phyloP scores from a whole-genome alignment of 2,888 invertebrate genomes.

The Drosophila greeni region DNA sequence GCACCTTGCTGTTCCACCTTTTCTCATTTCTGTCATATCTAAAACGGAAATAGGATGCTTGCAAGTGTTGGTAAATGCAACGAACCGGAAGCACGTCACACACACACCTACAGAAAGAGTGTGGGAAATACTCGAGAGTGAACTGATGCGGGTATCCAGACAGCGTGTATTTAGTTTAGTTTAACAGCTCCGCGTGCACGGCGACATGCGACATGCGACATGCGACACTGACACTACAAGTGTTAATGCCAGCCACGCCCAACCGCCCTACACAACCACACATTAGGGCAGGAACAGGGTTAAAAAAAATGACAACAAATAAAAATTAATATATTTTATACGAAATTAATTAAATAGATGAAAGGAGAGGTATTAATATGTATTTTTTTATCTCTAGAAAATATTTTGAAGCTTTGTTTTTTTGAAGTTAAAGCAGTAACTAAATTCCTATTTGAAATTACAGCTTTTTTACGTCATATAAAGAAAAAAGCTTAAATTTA shows the following conservation, averaged over 20 bases:
- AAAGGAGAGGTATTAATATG: neutral
- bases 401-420: no score
- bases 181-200: constrained; percentile 68
- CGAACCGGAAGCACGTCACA: constrained; percentile 42
- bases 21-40: constrained; percentile 5
- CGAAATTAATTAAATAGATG: neutral
- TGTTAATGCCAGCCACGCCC: constrained; percentile 67
- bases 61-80: constrained; percentile 34
- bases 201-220: constrained; percentile 66
- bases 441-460: neutral
- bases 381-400: no score
- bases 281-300: constrained; percentile 7
- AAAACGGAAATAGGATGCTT: constrained; percentile 33
- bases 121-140: constrained; percentile 54
- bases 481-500: neutral
- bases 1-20: constrained; percentile 18
- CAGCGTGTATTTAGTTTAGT: constrained; percentile 71
- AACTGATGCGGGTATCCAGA: constrained; percentile 65
- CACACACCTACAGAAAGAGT: constrained; percentile 12
- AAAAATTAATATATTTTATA: no score
- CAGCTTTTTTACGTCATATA: accelerated
- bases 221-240: constrained; percentile 74
- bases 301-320: neutral
- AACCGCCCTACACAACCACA: constrained; percentile 10
- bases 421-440: neutral